Evolutionary conservation across 92 coral and sea anemone genomes (phyloP), one percentile per base, ranked within the genome.

Genomic region (Ricordea florida): DNA sequence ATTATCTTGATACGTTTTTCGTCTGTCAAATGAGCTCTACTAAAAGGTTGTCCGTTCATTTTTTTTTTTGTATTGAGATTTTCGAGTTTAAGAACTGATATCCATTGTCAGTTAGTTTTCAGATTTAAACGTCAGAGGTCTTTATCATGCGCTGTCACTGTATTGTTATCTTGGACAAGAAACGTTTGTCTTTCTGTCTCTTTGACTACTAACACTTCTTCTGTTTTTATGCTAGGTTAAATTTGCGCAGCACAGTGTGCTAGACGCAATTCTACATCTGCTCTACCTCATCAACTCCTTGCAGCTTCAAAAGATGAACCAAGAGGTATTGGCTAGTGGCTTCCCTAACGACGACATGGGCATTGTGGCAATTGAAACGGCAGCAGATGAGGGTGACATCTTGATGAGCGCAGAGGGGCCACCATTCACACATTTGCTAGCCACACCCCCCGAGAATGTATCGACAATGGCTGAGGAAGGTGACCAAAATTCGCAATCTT

Each of bases 251-350:
- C 35, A 38, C 41, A 31, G 85, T 24, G 87, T 94, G 20, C 38
- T 94, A 41, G 84, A 80, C 43, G 85, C 92, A 35, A 79, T 92
- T 16, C 31, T 92, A 26, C 50, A 83, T 23, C 83, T 94, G 45
- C 96, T 94, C 6, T 83, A 69, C 79, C 66, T 81, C 38, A 83
- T 94, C 74, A 92, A 89, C 66, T 78, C 57, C 1, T 62, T 77
- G 18, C 66, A 72, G 27, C 59, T 94, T 18, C 49, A 78, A n/a
- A 69, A 41, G 27, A 55, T 70, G 9, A 64, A 70, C n/a, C 90
- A 74, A 28, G 71, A 67, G 30, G 47, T 52, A 8, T 56, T 38
- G 5, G 31, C 55, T 0, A 38, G 1, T 2, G 30, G 10, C 18
- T 41, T n/a, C 23, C 22, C 13, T 16, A 1, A 17, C 17, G 29